Percentiles rank a stretch among this genome's conserved stretches.
Conservation (phyloP, 2,888 invertebrate genomes). For the Chrysotoxum bicinctum region DNA sequence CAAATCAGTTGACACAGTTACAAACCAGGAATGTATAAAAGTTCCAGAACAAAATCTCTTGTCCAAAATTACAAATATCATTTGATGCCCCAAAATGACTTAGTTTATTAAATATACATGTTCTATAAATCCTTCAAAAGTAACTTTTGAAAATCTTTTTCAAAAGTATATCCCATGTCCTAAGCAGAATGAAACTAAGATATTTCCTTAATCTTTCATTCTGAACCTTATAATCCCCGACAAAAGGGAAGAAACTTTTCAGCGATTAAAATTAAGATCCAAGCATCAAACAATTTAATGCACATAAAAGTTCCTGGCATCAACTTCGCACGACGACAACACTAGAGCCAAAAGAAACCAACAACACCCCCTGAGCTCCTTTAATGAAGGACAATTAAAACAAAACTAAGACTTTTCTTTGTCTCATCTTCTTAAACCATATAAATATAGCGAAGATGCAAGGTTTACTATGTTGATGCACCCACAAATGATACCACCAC, state of each 20-base stretch:
- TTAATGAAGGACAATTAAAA: constrained; percentile 58
- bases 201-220: neutral
- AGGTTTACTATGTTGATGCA: constrained; percentile 54
- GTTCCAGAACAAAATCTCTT: too few relatives aligned
- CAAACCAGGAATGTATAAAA: too few relatives aligned
- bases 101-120: too few relatives aligned
- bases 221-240: constrained; percentile 4
- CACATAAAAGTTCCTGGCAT: constrained; percentile 32
- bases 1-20: too few relatives aligned
- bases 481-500: constrained; percentile 49
- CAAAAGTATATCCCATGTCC: neutral
- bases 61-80: too few relatives aligned
- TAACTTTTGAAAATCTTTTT: neutral
- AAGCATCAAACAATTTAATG: constrained; percentile 38
- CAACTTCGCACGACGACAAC: neutral
- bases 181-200: neutral
- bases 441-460: neutral
- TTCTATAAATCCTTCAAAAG: too few relatives aligned
- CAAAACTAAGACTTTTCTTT: constrained; percentile 46
- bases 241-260: constrained; percentile 11
- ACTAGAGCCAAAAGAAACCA: neutral
- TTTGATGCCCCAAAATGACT: too few relatives aligned
- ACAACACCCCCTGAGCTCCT: neutral
- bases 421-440: neutral
- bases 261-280: constrained; percentile 29